phyloP scores from a whole-genome alignment of 2,113 vertebrate genomes.

The Globicephala melas region DNA sequence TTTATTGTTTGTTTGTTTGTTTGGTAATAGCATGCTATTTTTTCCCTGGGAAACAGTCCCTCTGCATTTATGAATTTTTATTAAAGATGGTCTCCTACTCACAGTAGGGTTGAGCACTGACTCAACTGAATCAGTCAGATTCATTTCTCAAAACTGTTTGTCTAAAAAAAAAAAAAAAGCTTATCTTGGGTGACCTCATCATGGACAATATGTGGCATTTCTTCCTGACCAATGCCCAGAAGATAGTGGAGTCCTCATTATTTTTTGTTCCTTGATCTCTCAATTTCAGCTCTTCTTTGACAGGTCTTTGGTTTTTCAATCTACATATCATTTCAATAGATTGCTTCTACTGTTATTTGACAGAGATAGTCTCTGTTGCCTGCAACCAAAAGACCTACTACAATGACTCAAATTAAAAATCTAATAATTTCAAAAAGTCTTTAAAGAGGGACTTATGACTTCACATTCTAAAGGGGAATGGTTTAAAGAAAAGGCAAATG shows the following conservation, averaged over 20 bases:
- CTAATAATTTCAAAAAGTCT: neutral
- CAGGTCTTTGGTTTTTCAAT: neutral
- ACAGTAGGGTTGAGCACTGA: neutral
- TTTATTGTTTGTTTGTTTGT: neutral
- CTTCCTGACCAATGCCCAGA: neutral
- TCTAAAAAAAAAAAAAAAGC: neutral
- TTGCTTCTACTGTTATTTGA: neutral
- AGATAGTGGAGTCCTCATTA: neutral
- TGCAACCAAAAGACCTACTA: neutral
- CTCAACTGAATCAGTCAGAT: neutral
- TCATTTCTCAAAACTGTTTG: neutral
- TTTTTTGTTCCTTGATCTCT: neutral
- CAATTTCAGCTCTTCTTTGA: neutral
- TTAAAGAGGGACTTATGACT: neutral
- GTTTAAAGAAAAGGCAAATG: neutral
- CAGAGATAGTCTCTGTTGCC: neutral
- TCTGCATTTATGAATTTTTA: neutral
- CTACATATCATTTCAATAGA: neutral
- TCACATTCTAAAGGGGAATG: neutral
- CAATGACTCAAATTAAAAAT: neutral
- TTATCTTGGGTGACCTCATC: neutral
- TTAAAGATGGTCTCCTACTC: neutral
- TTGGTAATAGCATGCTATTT: neutral
- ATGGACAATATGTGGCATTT: neutral
- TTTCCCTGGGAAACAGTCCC: neutral